Evolutionary conservation across 2,113 vertebrate genomes (phyloP), one percentile per base, ranked within the genome.

Genomic region (Cavia porcellus): DNA sequence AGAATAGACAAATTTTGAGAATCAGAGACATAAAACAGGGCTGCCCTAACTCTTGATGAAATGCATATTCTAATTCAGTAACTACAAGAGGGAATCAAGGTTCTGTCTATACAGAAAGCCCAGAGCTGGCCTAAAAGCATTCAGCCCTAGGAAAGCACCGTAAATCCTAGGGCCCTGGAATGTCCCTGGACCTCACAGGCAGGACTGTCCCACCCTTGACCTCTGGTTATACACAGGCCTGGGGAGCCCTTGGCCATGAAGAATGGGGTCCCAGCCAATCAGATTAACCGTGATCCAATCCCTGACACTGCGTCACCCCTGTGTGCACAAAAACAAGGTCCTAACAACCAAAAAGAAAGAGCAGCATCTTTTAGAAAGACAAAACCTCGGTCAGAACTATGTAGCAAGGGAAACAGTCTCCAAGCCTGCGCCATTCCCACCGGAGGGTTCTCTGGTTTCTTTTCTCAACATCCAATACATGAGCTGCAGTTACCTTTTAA

Each of bases 61-160:
- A 68, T 32, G 17, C 5, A 42, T 47, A 22, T 32, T 55, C 47
- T 42, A 47, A 42, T 38, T 59, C 20, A 25, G n/a, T 22, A n/a
- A 3, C 1, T 47, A 7, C 13, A 7, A 30, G 45, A 14, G 59
- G 1, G 4, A 12, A 59, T 12, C 12, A 59, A n/a, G 1, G 0
- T 2, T 12, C 45, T 11, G 12, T 25, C 47, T 80, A 3, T 74
- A 22, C 32, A 22, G 35, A 14, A 66, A 38, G 2, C 17, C 30
- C 10, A 4, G 24, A 66, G 32, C 20, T 66, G 24, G 8, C 10
- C 13, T 3, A 1, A n/a, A 57, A 45, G 50, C 3, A 3, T 32
- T 28, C 15, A 1, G 42, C n/a, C 81, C 12, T 25, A 45, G 28
- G n/a, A 7, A 35, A 47, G 8, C 64, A n/a, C 28, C 2, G 32